Evolutionary conservation across 2,888 invertebrate species (phyloP).

Genomic region (Tipula unca): DNA sequence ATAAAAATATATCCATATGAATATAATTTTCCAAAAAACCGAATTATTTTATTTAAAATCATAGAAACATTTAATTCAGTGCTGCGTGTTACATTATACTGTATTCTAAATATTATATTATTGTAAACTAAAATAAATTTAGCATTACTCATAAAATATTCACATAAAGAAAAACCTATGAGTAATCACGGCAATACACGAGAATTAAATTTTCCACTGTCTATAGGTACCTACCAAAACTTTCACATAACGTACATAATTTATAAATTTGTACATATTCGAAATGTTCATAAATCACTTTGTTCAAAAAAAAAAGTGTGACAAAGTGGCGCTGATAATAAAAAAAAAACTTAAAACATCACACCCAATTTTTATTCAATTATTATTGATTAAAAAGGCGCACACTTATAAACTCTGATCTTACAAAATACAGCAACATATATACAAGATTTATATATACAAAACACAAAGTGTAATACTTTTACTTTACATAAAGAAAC

Average conservation of each 20-base stretch:
- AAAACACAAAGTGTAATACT: not conserved
- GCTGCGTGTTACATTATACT: too few species aligned
- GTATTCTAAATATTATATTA: not conserved
- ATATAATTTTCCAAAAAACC: too few species aligned
- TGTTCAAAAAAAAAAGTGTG: not conserved
- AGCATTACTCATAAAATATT: not conserved
- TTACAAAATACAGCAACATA: not conserved
- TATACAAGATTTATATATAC: not conserved
- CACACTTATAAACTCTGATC: slow-evolving; percentile 2
- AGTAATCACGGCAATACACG: not conserved
- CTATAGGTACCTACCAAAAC: not conserved
- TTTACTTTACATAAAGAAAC: not conserved
- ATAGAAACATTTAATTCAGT: too few species aligned
- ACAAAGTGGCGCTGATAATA: not conserved
- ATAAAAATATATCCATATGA: too few species aligned
- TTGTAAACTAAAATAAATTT: not conserved
- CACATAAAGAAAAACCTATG: not conserved
- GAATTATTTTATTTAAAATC: too few species aligned
- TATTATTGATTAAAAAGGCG: slow-evolving; percentile 4
- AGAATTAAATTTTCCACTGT: not conserved
- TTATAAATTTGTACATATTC: not conserved
- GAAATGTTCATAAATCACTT: not conserved
- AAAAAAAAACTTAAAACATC: not conserved
- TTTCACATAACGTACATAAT: not conserved
- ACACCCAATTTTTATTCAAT: slow-evolving; percentile 8